Base-by-base conservation (phyloP, 2,113 vertebrate genomes). In the Phaetusa simplex region DNA sequence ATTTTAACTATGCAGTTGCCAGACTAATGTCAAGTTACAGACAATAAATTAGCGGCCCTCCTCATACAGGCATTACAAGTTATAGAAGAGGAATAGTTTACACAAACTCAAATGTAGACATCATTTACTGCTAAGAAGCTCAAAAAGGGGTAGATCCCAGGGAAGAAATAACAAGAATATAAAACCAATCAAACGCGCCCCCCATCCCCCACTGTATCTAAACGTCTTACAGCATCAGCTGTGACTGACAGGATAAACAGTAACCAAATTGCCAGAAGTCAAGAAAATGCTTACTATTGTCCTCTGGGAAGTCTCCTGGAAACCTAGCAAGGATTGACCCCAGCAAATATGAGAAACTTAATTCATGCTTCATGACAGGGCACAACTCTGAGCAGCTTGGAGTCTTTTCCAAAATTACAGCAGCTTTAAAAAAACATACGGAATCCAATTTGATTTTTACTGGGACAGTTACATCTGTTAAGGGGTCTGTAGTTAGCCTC, bases 191-290 rank as follows among this genome's bases (percentile, higher is more conserved):
- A 43, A 50, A 36, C 5, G 2, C 11, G 7, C 24, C 52, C 30
- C 62, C 12, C 1, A 2, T 6, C 36, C 10, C 17, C 2, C 29
- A 29, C 40, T 11, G 27, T 19, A 29, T 34, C 49, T 40, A 32
- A 79, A 72, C 22, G 71, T 53, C 26, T 29, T 5, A 1, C 8
- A 56, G 42, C 49, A 86, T 86, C 97, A 97, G 97, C 96, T 97
- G 96, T 67, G 93, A 83, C 64, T 78, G 95, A 84, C 91, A 24
- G 52, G 73, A 77, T 14, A 62, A 93, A 95, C 77, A 76, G 80
- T 32, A 66, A 82, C 86, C 38, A 36, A 14, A 77, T 13, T 80
- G 84, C 50, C 86, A 88, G n/a, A 10, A 61, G 58, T 50, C 61
- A 78, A 24, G 67, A 43, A 85, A 85, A 88, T 5, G 36, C 26